Conservation (phyloP, 2,888 invertebrate genomes). For the Rhorus exstirpatorius region DNA sequence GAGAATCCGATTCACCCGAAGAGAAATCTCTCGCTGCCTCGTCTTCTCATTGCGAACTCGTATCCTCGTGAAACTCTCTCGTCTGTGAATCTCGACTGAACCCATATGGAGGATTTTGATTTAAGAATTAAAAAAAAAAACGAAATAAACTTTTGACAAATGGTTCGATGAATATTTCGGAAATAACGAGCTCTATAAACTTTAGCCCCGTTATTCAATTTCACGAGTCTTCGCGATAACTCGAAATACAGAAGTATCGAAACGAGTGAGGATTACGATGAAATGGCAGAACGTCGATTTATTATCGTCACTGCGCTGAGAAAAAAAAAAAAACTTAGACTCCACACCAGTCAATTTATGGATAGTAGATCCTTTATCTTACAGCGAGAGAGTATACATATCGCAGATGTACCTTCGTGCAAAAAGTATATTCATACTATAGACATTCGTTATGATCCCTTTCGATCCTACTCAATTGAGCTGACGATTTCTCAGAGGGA, state of each 20-base stretch:
- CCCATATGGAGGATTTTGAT: constrained; percentile 28
- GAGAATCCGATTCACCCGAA: constrained; percentile 35
- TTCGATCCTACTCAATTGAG: too few species aligned
- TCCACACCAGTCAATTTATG: too few species aligned
- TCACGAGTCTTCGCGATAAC: background rate
- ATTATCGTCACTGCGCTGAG: constrained; percentile 30
- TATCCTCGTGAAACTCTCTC: constrained; percentile 24
- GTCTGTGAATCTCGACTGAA: constrained; percentile 32
- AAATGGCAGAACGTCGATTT: background rate
- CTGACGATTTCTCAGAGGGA: too few species aligned
- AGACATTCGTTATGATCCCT: too few species aligned
- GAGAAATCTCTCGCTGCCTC: constrained; percentile 50
- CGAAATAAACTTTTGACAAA: constrained; percentile 32
- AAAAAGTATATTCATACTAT: too few species aligned
- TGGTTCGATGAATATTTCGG: constrained; percentile 13
- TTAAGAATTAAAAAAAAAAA: constrained; percentile 1
- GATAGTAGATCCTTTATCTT: too few species aligned
- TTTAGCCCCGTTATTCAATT: constrained; percentile 53
- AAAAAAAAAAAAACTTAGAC: too few species aligned
- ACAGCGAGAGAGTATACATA: too few species aligned
- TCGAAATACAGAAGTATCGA: too few species aligned
- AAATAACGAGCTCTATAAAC: constrained; percentile 34
- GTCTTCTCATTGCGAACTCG: constrained; percentile 16
- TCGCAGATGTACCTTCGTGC: too few species aligned
- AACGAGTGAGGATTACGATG: constrained; percentile 22